Evolutionary conservation across 1,140 invertebrate genomes (phyloP).

Genomic region (Monochamus saltuarius): DNA sequence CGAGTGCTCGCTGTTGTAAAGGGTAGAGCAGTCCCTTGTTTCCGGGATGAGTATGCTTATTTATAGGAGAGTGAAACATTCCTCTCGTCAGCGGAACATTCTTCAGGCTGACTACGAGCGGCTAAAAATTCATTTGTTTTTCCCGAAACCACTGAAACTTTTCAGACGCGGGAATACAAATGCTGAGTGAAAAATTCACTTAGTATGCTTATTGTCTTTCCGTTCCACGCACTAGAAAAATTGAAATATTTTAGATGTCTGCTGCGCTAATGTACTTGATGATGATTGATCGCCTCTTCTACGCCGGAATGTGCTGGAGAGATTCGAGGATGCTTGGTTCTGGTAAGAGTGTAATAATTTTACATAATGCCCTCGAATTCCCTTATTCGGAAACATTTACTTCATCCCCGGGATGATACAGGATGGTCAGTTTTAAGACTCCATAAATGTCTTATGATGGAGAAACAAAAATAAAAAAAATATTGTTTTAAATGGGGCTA

Average conservation of each 20-base stretch:
- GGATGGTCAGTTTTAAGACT: too few relatives aligned
- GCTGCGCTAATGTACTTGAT: constrained; percentile 14
- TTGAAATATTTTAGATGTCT: constrained; percentile 32
- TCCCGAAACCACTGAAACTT: constrained; percentile 37
- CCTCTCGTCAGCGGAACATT: constrained; percentile 29
- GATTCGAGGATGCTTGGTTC: too few relatives aligned
- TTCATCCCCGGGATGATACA: too few relatives aligned
- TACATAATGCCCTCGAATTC: too few relatives aligned
- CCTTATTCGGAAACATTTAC: too few relatives aligned
- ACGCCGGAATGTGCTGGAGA: too few relatives aligned
- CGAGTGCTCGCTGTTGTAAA: too few relatives aligned
- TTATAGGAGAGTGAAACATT: constrained; percentile 31
- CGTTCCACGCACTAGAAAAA: constrained; percentile 28
- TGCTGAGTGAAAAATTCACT: constrained; percentile 42
- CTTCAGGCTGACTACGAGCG: constrained; percentile 34
- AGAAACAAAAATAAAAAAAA: too few relatives aligned
- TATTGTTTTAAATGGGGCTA: too few relatives aligned
- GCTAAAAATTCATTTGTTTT: constrained; percentile 41
- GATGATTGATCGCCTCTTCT: constrained; percentile 12
- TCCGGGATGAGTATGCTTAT: background rate
- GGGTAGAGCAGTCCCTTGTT: too few relatives aligned
- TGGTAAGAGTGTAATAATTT: too few relatives aligned
- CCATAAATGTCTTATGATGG: too few relatives aligned
- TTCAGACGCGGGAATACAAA: constrained; percentile 36
- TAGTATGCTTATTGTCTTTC: constrained; percentile 38